A percentile compares a stretch with the other conserved stretches of the same genome.
Evolutionary conservation across 2,888 invertebrate genomes (phyloP).

Genomic region (Drosophila mettleri): DNA sequence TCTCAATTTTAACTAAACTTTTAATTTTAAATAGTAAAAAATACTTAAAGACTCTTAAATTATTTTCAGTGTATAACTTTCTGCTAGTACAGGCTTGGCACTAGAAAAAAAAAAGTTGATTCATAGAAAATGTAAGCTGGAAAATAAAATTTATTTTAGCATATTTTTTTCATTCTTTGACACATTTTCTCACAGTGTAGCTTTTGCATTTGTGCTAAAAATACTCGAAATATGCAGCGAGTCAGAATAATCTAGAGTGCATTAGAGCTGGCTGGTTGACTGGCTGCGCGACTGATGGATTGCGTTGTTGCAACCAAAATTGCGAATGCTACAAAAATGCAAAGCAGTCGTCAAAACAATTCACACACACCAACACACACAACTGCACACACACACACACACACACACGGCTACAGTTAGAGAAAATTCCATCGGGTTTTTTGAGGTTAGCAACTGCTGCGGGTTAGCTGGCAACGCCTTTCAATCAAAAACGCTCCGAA

Average conservation of each 20-base stretch:
- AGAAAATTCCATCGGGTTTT: constrained; percentile 23
- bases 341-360: constrained; percentile 47
- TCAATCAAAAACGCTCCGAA: constrained; percentile 72
- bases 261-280: constrained; percentile 31
- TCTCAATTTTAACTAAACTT: too few relatives aligned
- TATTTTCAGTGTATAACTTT: too few relatives aligned
- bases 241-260: constrained; percentile 51
- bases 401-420: constrained; percentile 2
- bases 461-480: constrained; percentile 49
- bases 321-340: constrained; percentile 29
- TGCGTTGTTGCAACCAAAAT: constrained; percentile 24
- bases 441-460: constrained; percentile 5
- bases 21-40: too few relatives aligned
- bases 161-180: too few relatives aligned
- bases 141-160: too few relatives aligned
- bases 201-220: background rate
- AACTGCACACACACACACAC: constrained; percentile 13
- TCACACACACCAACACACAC: background rate
- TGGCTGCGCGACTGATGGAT: constrained; percentile 44
- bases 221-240: constrained; percentile 8
- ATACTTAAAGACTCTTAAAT: too few relatives aligned
- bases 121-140: too few relatives aligned
- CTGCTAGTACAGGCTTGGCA: too few relatives aligned
- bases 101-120: too few relatives aligned
- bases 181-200: background rate